Evolutionary conservation across 2,797 vertebrate species (phyloP), one percentile per base, ranked within the genome.

Genomic region (Leuciscus waleckii): DNA sequence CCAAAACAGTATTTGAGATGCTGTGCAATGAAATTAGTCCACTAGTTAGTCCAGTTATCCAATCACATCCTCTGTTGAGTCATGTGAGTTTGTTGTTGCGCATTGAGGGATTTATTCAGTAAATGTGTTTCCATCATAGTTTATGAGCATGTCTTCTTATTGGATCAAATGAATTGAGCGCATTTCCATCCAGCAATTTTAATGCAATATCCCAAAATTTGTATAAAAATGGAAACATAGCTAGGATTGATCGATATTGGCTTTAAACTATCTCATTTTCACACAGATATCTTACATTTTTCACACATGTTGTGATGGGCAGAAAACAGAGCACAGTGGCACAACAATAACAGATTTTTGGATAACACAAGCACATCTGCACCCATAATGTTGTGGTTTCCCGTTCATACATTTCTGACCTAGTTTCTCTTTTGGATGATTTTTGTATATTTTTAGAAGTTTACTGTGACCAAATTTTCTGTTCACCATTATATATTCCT

Each of bases 401-500:
- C 61, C 56, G 1, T 56, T 39, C 5, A 26, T 4, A 8, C 37
- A 37, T 41, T 21, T 26, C 35, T 56, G 49, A 56, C 73, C 73
- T n/a, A 56, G 32, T 56, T 75, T 35, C 11, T 56, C 32, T 29
- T 43, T 3, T 21, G 9, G 39, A 26, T 6, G 77, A 19, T 49
- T 63, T 61, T 49, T 1, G 32, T 2, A 11, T 17, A 23, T 41
- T 17, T 79, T 35, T 74, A 19, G 71, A 51, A 23, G 16, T 68
- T 43, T 7, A 7, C n/a, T 11, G 14, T 32, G 39, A 21, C 5
- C 19, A 9, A 11, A 29, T 10, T 41, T 13, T 70, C 39, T 9
- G 5, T 41, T 49, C 16, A 4, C 56, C 23, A n/a, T 61, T 85
- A 90, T 87, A 88, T 88, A 86, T 71, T 83, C 90, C 23, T 85